Percentiles rank a stretch among this genome's conserved stretches.
Evolutionary conservation across 2,888 invertebrate genomes (phyloP).

Genomic region (Leptopterna dolabrata): DNA sequence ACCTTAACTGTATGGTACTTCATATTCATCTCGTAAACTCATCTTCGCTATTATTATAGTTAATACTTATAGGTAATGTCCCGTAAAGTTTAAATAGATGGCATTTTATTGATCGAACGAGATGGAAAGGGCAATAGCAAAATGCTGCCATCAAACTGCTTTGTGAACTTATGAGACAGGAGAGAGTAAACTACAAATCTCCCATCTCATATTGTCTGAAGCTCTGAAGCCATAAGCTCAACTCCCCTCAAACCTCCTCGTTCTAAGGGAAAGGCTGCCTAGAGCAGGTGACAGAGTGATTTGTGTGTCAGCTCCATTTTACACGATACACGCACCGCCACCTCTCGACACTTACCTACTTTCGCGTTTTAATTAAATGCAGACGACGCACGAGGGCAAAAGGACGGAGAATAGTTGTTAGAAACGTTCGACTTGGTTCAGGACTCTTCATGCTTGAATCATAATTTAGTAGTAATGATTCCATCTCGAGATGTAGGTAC

Average conservation of each 20-base stretch:
- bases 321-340: background rate
- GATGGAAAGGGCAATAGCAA: too few relatives aligned
- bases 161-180: background rate
- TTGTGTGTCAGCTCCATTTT: background rate
- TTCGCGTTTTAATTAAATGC: background rate
- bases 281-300: background rate
- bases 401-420: too few relatives aligned
- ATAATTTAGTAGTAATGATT: too few relatives aligned
- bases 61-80: too few relatives aligned
- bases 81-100: too few relatives aligned
- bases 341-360: background rate
- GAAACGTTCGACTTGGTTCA: too few relatives aligned
- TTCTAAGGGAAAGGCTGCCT: background rate
- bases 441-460: too few relatives aligned
- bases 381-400: background rate
- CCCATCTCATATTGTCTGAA: background rate
- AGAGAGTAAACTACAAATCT: background rate
- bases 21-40: too few relatives aligned
- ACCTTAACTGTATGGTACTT: too few relatives aligned
- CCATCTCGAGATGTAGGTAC: too few relatives aligned
- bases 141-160: background rate
- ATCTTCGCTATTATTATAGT: too few relatives aligned
- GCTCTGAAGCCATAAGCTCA: background rate
- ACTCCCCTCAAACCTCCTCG: background rate
- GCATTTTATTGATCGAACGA: too few relatives aligned